Evolutionary conservation across 64 coral and sea anemone species (phyloP).

Genomic region (Pachyseris speciosa): DNA sequence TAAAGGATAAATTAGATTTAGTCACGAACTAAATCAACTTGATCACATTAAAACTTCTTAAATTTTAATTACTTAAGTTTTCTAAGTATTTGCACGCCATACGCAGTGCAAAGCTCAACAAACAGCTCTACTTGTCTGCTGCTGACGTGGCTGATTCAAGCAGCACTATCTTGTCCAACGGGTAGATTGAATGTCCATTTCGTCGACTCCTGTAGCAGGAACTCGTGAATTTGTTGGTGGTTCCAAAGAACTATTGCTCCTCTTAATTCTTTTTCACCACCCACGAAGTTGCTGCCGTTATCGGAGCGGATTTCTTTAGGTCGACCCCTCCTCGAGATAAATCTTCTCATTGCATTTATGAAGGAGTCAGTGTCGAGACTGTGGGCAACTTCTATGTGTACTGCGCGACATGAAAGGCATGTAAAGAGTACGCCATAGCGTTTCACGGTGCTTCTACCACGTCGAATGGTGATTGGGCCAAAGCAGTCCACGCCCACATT

Average conservation of each 20-base stretch:
- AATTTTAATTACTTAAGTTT: too few relatives aligned
- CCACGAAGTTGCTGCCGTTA: constrained; percentile 56
- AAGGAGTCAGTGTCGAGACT: constrained; percentile 31
- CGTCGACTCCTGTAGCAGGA: too few relatives aligned
- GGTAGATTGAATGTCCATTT: too few relatives aligned
- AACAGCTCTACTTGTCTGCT: too few relatives aligned
- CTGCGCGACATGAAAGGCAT: not conserved
- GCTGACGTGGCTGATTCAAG: too few relatives aligned
- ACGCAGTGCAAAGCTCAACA: too few relatives aligned
- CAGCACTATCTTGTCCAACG: too few relatives aligned
- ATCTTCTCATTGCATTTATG: constrained; percentile 34
- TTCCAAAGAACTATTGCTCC: not conserved
- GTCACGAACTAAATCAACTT: too few relatives aligned
- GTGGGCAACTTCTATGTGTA: constrained; percentile 28
- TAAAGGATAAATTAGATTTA: too few relatives aligned
- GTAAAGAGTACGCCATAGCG: constrained; percentile 40
- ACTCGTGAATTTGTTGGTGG: too few relatives aligned
- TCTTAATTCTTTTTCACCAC: constrained; percentile 27
- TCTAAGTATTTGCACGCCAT: too few relatives aligned
- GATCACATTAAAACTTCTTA: too few relatives aligned
- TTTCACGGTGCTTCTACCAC: constrained; percentile 34
- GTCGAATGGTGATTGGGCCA: constrained; percentile 15
- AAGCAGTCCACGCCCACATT: constrained; percentile 19
- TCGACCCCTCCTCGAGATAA: constrained; percentile 25
- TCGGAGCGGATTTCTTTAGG: constrained; percentile 53